phyloP scores from a whole-genome alignment of 2,113 vertebrate genomes.

The Asarcornis scutulata region DNA sequence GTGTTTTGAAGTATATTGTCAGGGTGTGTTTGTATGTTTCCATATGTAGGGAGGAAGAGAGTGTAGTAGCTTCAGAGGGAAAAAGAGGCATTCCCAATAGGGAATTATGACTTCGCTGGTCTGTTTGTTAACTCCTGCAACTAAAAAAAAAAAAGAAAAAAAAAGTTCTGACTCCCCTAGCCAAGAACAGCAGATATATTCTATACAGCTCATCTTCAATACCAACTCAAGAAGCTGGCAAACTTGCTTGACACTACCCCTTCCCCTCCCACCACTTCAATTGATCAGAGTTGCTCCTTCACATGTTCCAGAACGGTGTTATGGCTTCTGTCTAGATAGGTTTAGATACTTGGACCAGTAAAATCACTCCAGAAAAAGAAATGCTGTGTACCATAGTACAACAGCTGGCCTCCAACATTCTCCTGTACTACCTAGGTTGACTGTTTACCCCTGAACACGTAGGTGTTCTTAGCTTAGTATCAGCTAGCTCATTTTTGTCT shows the following conservation, averaged over 20 bases:
- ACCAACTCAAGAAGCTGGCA: background rate
- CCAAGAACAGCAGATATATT: background rate
- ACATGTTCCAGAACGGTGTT: rapidly evolving
- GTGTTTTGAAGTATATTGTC: background rate
- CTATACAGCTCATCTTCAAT: background rate
- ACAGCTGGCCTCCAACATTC: background rate
- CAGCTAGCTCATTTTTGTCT: background rate
- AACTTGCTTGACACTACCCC: background rate
- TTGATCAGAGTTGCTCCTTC: background rate
- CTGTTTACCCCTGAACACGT: background rate
- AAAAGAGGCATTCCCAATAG: background rate
- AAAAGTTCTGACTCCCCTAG: background rate
- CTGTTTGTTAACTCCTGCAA: background rate
- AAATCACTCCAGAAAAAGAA: background rate
- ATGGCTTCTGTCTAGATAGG: rapidly evolving
- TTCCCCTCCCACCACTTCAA: background rate
- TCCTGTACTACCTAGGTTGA: background rate
- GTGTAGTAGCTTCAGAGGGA: background rate
- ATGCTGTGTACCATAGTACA: background rate
- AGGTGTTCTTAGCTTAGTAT: background rate
- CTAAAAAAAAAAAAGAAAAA: background rate
- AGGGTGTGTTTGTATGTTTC: rapidly evolving
- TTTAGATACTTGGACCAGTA: background rate
- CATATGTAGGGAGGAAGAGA: background rate
- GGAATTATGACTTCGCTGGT: background rate